phyloP scores from a whole-genome alignment of 2,888 invertebrate genomes.

The Cerastis leucographa region DNA sequence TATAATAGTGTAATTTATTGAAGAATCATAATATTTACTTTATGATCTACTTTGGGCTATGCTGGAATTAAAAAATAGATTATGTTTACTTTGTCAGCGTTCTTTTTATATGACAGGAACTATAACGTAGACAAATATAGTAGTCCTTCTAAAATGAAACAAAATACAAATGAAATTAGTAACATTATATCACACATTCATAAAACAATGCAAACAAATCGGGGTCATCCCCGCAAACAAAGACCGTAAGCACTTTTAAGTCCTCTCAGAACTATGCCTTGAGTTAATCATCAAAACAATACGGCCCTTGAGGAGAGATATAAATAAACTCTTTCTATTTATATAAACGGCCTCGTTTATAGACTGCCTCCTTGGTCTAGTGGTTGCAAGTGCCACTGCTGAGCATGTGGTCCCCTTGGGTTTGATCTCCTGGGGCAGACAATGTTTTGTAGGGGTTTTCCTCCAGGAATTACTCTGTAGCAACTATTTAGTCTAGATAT shows the following conservation, averaged over 20 bases:
- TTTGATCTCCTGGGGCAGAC: not conserved
- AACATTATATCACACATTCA: not conserved
- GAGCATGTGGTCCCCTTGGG: not conserved
- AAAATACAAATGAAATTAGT: not conserved
- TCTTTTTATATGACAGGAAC: not conserved
- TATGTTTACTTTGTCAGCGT: not conserved
- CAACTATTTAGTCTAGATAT: not conserved
- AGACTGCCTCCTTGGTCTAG: not conserved
- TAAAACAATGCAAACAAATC: constrained; percentile 3
- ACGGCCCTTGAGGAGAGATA: constrained; percentile 17
- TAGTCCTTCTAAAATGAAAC: not conserved
- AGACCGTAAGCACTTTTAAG: constrained; percentile 47
- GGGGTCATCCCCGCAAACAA: not conserved
- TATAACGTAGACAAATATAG: not conserved
- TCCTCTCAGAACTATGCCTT: constrained; percentile 16
- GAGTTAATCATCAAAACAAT: constrained; percentile 31
- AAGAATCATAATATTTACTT: too few relatives aligned
- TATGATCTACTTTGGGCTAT: not conserved
- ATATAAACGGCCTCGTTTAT: not conserved
- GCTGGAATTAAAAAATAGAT: not conserved
- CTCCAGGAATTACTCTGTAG: not conserved
- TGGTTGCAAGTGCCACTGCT: not conserved
- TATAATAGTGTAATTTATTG: too few relatives aligned
- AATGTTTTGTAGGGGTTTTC: not conserved
- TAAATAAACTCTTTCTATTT: constrained; percentile 30